These are phyloP conservation scores for Meteorus cinctellus DNA, from an alignment of 2,888 invertebrate species.

Conservation along the genomic window DNA sequence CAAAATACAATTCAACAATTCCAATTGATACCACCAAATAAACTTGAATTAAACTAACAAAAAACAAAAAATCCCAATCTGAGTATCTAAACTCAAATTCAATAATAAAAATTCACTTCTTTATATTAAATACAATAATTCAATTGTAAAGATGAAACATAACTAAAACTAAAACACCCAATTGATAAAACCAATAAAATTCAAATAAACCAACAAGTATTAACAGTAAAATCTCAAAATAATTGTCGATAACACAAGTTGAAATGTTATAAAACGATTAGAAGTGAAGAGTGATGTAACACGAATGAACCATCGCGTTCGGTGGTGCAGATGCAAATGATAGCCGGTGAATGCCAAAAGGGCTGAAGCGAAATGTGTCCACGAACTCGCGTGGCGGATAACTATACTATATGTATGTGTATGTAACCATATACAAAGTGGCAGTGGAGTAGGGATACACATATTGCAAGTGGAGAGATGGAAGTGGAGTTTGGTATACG, in stretches of 20 bases:
- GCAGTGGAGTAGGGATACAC: conserved; percentile 20
- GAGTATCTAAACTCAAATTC: too few relatives aligned
- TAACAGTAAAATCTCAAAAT: background rate
- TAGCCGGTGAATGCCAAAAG: conserved; percentile 46
- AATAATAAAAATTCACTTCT: too few relatives aligned
- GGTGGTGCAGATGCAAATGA: conserved; percentile 63
- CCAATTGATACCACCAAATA: too few relatives aligned
- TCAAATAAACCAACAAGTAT: too few relatives aligned
- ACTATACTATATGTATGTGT: conserved; percentile 36
- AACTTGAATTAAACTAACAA: too few relatives aligned
- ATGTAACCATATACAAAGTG: conserved; percentile 17
- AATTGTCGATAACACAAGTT: background rate
- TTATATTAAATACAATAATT: too few relatives aligned
- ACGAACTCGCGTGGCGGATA: conserved; percentile 24
- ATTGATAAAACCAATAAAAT: too few relatives aligned
- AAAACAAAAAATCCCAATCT: too few relatives aligned
- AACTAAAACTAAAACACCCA: too few relatives aligned
- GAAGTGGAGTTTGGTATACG: conserved; percentile 22
- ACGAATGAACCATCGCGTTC: conserved; percentile 49
- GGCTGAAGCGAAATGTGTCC: conserved; percentile 41
- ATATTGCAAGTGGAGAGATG: conserved; percentile 12
- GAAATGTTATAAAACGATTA: conserved; percentile 42
- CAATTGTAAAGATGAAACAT: too few relatives aligned
- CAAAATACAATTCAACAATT: too few relatives aligned
- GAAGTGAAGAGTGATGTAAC: conserved; percentile 4